These are phyloP conservation scores for Lamellibrachia luymesi DNA, from an alignment of 1,140 invertebrate species.

Conservation along the genomic window DNA sequence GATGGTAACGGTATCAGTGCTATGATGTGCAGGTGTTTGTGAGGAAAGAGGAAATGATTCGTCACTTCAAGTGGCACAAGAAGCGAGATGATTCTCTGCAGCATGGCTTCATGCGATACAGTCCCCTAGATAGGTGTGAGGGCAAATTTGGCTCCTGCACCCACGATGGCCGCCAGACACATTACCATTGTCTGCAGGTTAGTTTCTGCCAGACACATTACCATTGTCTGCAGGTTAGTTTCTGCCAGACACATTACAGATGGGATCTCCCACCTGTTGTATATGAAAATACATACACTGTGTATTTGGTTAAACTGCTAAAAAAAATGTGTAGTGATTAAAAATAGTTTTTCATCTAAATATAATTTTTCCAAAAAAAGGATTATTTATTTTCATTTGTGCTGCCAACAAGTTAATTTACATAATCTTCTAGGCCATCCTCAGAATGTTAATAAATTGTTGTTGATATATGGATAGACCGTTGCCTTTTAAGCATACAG, in stretches of 20 bases:
- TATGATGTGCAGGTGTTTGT: conserved; percentile 72
- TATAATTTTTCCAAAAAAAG: no score
- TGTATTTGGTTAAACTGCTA: no score
- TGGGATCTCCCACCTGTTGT: no score
- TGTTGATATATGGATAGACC: no score
- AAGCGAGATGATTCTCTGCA: conserved; percentile 95
- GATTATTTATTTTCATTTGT: no score
- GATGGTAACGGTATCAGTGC: not conserved
- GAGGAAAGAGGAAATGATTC: conserved; percentile 98
- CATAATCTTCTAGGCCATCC: no score
- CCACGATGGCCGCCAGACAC: conserved; percentile 95
- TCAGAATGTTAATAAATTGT: no score
- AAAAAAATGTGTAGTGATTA: no score
- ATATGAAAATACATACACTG: no score
- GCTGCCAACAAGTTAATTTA: no score
- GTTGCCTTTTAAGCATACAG: no score
- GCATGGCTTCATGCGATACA: conserved; percentile 94
- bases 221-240: conserved; percentile 13
- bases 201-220: conserved; percentile 8
- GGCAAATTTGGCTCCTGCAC: conserved; percentile 76
- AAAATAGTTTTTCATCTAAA: no score
- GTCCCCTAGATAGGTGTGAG: conserved; percentile 86
- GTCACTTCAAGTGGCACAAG: conserved; percentile 99
- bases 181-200: conserved; percentile 94
- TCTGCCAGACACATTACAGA: not conserved